phyloP scores from a whole-genome alignment of 2,888 invertebrate genomes.

The Amiota communis region DNA sequence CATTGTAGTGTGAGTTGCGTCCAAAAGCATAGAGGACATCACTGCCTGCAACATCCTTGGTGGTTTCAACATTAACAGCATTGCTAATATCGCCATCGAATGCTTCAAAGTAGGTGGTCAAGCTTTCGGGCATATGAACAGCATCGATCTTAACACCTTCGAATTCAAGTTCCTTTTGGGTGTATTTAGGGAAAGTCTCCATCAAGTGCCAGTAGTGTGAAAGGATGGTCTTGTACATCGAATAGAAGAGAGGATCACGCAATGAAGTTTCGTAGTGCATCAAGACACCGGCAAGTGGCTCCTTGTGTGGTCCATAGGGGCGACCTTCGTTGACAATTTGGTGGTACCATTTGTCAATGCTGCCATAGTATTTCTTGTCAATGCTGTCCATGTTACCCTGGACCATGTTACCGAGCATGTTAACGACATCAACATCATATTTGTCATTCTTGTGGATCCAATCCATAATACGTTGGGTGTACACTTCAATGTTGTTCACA shows the following conservation, averaged over 20 bases:
- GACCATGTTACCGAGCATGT: slow-evolving; percentile 76
- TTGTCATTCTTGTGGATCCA: slow-evolving; percentile 60
- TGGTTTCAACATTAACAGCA: slow-evolving; percentile 70
- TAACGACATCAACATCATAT: slow-evolving; percentile 69
- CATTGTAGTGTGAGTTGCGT: slow-evolving; percentile 64
- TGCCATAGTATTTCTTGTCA: slow-evolving; percentile 75
- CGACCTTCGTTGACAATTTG: slow-evolving; percentile 75
- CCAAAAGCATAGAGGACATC: slow-evolving; percentile 62
- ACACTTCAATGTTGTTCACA: slow-evolving; percentile 73
- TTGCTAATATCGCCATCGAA: slow-evolving; percentile 78
- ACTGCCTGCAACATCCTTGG: slow-evolving; percentile 64
- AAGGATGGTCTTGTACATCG: slow-evolving; percentile 78
- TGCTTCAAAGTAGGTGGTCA: slow-evolving; percentile 81
- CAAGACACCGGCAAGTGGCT: slow-evolving; percentile 73
- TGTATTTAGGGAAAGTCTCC: slow-evolving; percentile 77
- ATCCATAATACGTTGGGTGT: slow-evolving; percentile 78
- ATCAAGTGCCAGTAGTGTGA: slow-evolving; percentile 77
- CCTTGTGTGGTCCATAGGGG: slow-evolving; percentile 60
- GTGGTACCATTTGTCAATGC: slow-evolving; percentile 74
- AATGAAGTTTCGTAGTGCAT: slow-evolving; percentile 80
- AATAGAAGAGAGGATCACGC: slow-evolving; percentile 84
- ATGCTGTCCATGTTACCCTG: slow-evolving; percentile 75
- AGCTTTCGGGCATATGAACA: slow-evolving; percentile 77
- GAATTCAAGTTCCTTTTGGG: slow-evolving; percentile 77
- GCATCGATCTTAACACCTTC: slow-evolving; percentile 79